Evolutionary conservation across 2,797 vertebrate genomes (phyloP), one percentile per base, ranked within the genome.

Genomic region (Pseudochaenichthys georgianus): DNA sequence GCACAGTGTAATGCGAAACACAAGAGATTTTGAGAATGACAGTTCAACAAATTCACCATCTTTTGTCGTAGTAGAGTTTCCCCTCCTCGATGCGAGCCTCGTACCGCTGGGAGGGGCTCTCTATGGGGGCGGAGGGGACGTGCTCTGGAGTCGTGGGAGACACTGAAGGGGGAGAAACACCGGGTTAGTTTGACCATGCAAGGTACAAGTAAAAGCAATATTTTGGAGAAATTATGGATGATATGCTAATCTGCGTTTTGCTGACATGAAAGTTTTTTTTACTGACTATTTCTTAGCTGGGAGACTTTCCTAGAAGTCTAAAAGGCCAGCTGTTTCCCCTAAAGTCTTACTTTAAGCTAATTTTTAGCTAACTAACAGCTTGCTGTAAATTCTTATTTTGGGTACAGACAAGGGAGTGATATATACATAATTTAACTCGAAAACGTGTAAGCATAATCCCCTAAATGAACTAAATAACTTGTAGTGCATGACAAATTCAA

Each of bases 21-120:
- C 2, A 7, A 3, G 12, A 3, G 3, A 3, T 23, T 64, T 2
- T 12, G 3, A 19, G 43, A 15, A 7, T 0, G 4, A 54, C 9
- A 68, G 41, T 10, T 19, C 34, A 38, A 13, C 9, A 41, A 48
- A 70, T 92, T 73, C 88, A 99, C 98, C 98, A 99, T 98, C 98
- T 95, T 88, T 99, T 99, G 89, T 99, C 98, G 28, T 99, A 99
- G 91, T 98, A 99, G 34, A 99, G 95, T 78, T 99, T 99, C n/a
- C 98, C 98, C 11, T 99, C 98, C 89, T 99, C 98, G 87, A 99
- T 99, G 72, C 98, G 96, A 47, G 98, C 98, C 78, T 99, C 98
- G 34, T 97, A 99, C 0, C 98, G 95, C 90, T 98, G 98, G 0
- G 95, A 94, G 0, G 97, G 97, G 79, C 85, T 96, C 89, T 99